Percentiles rank a stretch among this genome's conserved stretches.
Conservation (phyloP, 2,888 invertebrate genomes). For the Stictocephala bisonia region DNA sequence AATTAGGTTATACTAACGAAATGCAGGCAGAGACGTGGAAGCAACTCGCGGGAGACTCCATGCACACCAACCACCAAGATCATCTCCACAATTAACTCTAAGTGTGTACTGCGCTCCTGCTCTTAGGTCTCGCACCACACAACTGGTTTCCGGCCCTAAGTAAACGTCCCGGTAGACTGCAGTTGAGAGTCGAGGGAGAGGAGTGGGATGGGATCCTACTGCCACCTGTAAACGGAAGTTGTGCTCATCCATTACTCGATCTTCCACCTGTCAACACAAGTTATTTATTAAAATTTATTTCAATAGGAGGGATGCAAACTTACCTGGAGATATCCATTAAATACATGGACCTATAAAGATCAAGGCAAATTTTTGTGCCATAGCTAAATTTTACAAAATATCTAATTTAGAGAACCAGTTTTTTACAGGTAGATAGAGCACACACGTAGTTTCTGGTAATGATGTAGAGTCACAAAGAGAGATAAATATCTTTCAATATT, state of each 20-base stretch:
- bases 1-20: conserved; percentile 61
- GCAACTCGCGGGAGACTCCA: conserved; percentile 69
- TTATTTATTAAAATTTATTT: too few relatives aligned
- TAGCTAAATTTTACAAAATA: too few relatives aligned
- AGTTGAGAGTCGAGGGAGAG: conserved; percentile 60
- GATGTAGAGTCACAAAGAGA: too few relatives aligned
- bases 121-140: conserved; percentile 67
- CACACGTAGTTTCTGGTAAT: too few relatives aligned
- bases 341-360: too few relatives aligned
- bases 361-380: too few relatives aligned
- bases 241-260: conserved; percentile 65
- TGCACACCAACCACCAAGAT: conserved; percentile 65
- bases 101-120: conserved; percentile 67
- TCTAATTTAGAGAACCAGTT: too few relatives aligned
- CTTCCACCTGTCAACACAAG: conserved; percentile 61
- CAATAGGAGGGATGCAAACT: too few relatives aligned
- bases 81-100: conserved; percentile 67
- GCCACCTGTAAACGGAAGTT: conserved; percentile 66
- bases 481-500: too few relatives aligned
- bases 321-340: too few relatives aligned
- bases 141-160: conserved; percentile 66
- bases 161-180: conserved; percentile 65
- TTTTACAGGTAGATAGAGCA: too few relatives aligned
- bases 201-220: conserved; percentile 62
- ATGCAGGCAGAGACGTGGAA: conserved; percentile 66